These are phyloP conservation scores for Gibbula magus DNA, from an alignment of 2,888 invertebrate species.

Conservation along the genomic window DNA sequence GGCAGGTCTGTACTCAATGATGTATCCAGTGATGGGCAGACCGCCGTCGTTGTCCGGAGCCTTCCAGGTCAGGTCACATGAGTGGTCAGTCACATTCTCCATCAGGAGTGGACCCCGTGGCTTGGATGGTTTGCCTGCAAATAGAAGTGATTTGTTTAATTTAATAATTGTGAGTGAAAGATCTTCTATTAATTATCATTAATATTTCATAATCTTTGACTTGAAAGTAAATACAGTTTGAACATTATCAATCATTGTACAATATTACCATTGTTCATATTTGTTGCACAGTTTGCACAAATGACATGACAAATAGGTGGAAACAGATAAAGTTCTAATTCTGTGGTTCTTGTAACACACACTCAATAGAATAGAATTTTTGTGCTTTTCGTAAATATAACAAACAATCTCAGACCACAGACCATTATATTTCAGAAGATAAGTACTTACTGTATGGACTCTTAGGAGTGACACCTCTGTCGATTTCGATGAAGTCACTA, in stretches of 20 bases:
- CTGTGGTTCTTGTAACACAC: too few species aligned
- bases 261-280: too few species aligned
- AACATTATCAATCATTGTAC: too few species aligned
- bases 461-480: conserved; percentile 50
- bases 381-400: neutral
- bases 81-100: conserved; percentile 51
- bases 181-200: neutral
- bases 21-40: conserved; percentile 61
- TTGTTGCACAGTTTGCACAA: too few species aligned
- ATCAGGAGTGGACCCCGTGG: conserved; percentile 56
- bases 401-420: neutral
- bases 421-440: neutral
- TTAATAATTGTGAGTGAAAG: neutral
- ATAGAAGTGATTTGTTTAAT: neutral
- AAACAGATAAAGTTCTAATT: too few species aligned
- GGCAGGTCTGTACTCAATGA: conserved; percentile 58
- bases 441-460: conserved; percentile 57
- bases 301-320: too few species aligned
- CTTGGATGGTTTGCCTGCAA: conserved; percentile 42
- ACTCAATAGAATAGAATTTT: conserved; percentile 17
- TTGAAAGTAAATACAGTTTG: too few species aligned
- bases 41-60: conserved; percentile 69
- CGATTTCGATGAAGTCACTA: conserved; percentile 75
- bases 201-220: too few species aligned
- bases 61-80: conserved; percentile 58